Conservation (phyloP, 2,888 invertebrate species). For the Lacanobia wlatinum region DNA sequence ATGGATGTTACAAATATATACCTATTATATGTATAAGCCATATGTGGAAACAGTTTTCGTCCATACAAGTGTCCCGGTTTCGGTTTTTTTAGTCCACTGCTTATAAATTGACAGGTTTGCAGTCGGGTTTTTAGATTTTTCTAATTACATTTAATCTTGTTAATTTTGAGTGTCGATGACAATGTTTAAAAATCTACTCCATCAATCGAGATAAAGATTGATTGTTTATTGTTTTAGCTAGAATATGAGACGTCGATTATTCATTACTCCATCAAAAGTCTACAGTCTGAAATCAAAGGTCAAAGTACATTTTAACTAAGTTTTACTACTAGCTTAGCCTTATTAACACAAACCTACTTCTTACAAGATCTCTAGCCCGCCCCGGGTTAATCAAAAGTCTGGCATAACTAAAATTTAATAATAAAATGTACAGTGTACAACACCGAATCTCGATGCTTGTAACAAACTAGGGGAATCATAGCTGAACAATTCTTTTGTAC, state of each 20-base stretch:
- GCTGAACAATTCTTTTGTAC: conserved; percentile 33
- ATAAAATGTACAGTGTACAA: conserved; percentile 26
- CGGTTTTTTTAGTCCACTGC: too few relatives aligned
- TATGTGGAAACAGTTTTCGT: too few relatives aligned
- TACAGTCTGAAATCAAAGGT: conserved; percentile 2
- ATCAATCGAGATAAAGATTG: neutral
- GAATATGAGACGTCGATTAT: neutral
- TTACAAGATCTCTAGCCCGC: conserved; percentile 1
- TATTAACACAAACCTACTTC: conserved; percentile 26
- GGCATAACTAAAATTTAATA: conserved; percentile 13
- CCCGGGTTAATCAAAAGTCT: conserved; percentile 30
- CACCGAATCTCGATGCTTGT: conserved; percentile 1
- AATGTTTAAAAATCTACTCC: conserved; percentile 4
- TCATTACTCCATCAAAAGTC: neutral
- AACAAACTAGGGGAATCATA: conserved; percentile 16
- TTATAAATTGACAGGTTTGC: too few relatives aligned
- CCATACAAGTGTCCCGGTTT: too few relatives aligned
- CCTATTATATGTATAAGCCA: too few relatives aligned
- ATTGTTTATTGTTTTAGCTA: neutral
- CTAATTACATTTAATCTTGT: too few relatives aligned
- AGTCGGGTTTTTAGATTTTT: too few relatives aligned
- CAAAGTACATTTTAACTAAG: conserved; percentile 11
- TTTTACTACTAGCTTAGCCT: neutral
- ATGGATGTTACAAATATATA: too few relatives aligned
- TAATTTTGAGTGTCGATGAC: neutral